These are phyloP conservation scores for Ceratoteleas bidentatus DNA, from an alignment of 1,140 invertebrate genomes.

Conservation along the genomic window DNA sequence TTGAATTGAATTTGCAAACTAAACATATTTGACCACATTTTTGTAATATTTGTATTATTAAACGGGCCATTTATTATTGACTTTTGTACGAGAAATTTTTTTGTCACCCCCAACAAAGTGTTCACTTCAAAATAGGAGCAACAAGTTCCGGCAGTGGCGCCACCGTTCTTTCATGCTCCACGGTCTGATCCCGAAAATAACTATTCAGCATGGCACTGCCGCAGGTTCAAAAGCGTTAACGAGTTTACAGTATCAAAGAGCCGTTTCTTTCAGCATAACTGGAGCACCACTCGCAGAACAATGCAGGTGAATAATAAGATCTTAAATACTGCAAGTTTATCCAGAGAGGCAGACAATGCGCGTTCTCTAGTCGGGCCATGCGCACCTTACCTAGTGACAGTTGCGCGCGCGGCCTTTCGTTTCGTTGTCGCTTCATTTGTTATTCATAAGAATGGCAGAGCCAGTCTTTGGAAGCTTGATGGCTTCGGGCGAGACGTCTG, in stretches of 20 bases:
- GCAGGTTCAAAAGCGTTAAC: constrained; percentile 52
- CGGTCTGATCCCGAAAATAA: constrained; percentile 46
- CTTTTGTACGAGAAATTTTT: too few species aligned
- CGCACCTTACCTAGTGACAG: constrained; percentile 32
- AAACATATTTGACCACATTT: too few species aligned
- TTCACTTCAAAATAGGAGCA: background rate
- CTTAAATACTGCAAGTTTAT: constrained; percentile 59
- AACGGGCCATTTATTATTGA: too few species aligned
- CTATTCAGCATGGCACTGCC: constrained; percentile 24
- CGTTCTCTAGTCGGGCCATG: constrained; percentile 34
- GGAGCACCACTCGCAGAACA: constrained; percentile 49
- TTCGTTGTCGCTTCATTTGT: constrained; percentile 51
- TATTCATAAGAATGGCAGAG: constrained; percentile 62
- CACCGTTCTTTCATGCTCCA: constrained; percentile 15
- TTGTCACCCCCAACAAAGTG: too few species aligned
- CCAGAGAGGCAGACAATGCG: constrained; percentile 50
- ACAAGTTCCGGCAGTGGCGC: constrained; percentile 21
- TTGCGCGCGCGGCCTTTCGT: constrained; percentile 10
- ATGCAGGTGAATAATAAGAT: constrained; percentile 59
- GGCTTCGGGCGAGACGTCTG: constrained; percentile 34
- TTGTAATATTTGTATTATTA: too few species aligned
- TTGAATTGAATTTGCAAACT: too few species aligned
- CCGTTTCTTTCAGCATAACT: constrained; percentile 41
- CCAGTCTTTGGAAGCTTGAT: constrained; percentile 50
- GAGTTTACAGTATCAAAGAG: constrained; percentile 60